Base-by-base conservation (phyloP, 2,797 vertebrate genomes). In the Pseudomugil tenellus region DNA sequence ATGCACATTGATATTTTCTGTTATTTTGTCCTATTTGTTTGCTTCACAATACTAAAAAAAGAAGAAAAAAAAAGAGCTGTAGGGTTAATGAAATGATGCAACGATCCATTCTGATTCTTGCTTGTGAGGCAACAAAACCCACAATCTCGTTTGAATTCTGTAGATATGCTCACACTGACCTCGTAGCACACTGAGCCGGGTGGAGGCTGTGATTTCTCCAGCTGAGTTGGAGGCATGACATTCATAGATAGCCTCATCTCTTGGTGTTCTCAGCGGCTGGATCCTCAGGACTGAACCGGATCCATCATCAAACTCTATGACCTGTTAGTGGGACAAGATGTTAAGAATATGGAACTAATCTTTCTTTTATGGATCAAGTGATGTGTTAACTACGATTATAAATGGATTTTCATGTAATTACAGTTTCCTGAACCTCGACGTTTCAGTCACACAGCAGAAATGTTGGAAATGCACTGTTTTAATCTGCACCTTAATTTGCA, bases 301-400 rank as follows among this genome's bases (percentile, higher is more conserved):
- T 84, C 97, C 97, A 81, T 99, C 98, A 60, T 98, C 98, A 94
- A 99, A 99, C 67, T 99, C 97, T 93, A 99, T 99, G 83, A 99
- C 97, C 98, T 99, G 92, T 93, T 62, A 81, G 82, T 87, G 17
- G 39, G 89, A 35, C 41, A 56, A 53, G 3, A 58, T 0, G 9
- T 58, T 34, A 29, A 59, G 37, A 0, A 2, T 16, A 1, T 49
- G 56, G 6, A 70, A 46, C 26, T 6, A 14, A 29, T 37, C 14
- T 58, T 54, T 63, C 11, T 17, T 6, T 23, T 32, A 5, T 19
- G 8, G 13, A 39, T 53, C 17, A 34, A 48, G 39, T 6, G 19
- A 63, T 11, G 6, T 0, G 34, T 26, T 12, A 14, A 60, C 4
- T 26, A 8, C 58, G 62, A 26, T 11, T 9, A 43, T 43, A 43